phyloP scores from a whole-genome alignment of 2,888 invertebrate genomes.

The Nomada flava region DNA sequence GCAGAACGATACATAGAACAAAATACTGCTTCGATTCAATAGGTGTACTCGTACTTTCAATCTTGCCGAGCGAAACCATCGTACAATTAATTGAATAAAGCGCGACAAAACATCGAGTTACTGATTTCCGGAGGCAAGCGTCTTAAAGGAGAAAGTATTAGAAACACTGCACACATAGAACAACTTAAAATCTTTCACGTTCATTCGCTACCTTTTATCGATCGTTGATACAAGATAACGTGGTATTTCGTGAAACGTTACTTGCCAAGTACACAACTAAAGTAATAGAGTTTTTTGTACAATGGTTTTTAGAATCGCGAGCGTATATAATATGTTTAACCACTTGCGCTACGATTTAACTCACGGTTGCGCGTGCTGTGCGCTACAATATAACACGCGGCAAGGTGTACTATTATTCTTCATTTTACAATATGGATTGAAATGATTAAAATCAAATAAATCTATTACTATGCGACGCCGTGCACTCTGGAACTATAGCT shows the following conservation, averaged over 20 bases:
- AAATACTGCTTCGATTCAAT: conserved; percentile 28
- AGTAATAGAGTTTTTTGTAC: conserved; percentile 11
- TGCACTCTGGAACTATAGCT: no score
- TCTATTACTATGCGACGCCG: no score
- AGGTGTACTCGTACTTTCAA: conserved; percentile 29
- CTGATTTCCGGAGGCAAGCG: background rate
- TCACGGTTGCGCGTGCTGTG: no score
- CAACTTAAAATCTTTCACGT: conserved; percentile 3
- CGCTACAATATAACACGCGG: no score
- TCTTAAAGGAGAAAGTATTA: conserved; percentile 14
- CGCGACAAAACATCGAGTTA: background rate
- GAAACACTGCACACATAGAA: conserved; percentile 19
- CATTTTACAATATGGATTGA: no score
- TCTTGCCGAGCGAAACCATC: conserved; percentile 15
- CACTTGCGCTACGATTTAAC: no score
- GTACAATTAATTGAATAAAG: conserved; percentile 7
- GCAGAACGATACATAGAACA: conserved; percentile 34
- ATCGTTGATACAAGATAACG: conserved; percentile 45
- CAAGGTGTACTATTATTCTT: no score
- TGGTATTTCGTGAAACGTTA: conserved; percentile 33
- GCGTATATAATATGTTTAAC: conserved; percentile 3
- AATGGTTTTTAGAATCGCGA: conserved; percentile 3
- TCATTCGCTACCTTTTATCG: conserved; percentile 30
- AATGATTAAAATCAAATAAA: no score
- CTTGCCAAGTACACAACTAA: background rate